phyloP scores from a whole-genome alignment of 1,140 invertebrate species.

The Psilanteris sp. region DNA sequence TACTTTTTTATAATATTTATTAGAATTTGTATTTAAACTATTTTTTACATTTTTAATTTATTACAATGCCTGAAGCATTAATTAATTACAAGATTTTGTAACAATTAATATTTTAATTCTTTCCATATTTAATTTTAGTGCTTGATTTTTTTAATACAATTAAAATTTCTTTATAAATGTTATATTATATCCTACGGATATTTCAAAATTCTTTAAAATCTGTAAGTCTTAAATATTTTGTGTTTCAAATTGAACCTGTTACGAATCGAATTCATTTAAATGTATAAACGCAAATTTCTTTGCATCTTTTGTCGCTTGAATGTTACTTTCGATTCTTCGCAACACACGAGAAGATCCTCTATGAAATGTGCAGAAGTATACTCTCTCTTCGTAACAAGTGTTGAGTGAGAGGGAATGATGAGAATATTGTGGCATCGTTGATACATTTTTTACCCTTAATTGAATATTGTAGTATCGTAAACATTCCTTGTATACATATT shows the following conservation, averaged over 20 bases:
- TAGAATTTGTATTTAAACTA: too few species aligned
- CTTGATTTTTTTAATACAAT: too few species aligned
- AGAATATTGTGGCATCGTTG: slow-evolving; percentile 7
- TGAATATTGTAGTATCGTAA: background rate
- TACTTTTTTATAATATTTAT: too few species aligned
- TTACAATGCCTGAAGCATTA: too few species aligned
- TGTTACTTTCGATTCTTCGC: slow-evolving; percentile 19
- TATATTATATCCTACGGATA: too few species aligned
- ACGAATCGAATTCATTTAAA: slow-evolving; percentile 10
- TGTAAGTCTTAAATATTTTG: slow-evolving; percentile 11
- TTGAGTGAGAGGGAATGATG: slow-evolving; percentile 12
- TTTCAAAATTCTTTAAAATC: too few species aligned
- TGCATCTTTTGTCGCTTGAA: slow-evolving; percentile 18
- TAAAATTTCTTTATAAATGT: too few species aligned
- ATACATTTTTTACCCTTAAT: slow-evolving; percentile 2
- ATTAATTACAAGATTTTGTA: too few species aligned
- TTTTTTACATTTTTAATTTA: too few species aligned
- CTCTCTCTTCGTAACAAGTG: slow-evolving; percentile 13
- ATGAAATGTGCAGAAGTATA: slow-evolving; percentile 25
- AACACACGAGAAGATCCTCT: slow-evolving; percentile 13
- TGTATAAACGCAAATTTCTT: slow-evolving; percentile 18
- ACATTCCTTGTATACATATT: too few species aligned
- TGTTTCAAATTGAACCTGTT: slow-evolving; percentile 18
- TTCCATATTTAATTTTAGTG: too few species aligned
- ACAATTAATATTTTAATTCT: too few species aligned